A percentile compares a stretch with the other conserved stretches of the same genome.
Evolutionary conservation across 2,888 invertebrate species (phyloP).

Genomic region (Ypsolopha sequella): DNA sequence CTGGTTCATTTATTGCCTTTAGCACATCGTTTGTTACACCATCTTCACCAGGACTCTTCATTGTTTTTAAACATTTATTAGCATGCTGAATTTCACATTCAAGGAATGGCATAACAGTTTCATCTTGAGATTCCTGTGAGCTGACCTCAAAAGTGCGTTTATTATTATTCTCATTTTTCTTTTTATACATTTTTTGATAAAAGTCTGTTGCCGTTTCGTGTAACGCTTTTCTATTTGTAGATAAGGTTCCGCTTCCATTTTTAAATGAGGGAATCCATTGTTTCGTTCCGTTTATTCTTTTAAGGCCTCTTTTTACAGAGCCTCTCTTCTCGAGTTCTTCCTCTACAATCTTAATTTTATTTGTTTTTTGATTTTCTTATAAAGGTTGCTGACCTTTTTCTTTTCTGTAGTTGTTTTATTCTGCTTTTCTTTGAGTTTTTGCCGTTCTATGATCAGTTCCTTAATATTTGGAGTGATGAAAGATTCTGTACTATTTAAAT

Average conservation of each 20-base stretch:
- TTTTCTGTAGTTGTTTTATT: not conserved
- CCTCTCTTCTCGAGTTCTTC: slow-evolving; percentile 1
- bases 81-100: too few relatives aligned
- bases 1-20: too few relatives aligned
- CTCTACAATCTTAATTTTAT: slow-evolving; percentile 1
- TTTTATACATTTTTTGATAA: not conserved
- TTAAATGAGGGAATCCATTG: not conserved
- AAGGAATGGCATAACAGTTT: too few relatives aligned
- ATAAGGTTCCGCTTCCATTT: not conserved
- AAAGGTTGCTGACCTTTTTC: not conserved
- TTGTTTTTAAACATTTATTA: too few relatives aligned
- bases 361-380: not conserved
- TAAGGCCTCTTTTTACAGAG: not conserved
- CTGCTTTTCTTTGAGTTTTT: not conserved
- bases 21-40: too few relatives aligned
- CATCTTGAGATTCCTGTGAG: too few relatives aligned
- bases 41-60: too few relatives aligned
- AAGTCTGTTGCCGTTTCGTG: not conserved
- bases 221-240: not conserved
- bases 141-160: too few relatives aligned
- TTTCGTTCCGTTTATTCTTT: not conserved
- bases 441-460: not conserved
- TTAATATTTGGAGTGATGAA: too few relatives aligned
- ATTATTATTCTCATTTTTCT: too few relatives aligned
- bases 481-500: too few relatives aligned